Evolutionary conservation across 2,113 vertebrate species (phyloP).

Genomic region (Pseudorhombus dupliciocellatus): DNA sequence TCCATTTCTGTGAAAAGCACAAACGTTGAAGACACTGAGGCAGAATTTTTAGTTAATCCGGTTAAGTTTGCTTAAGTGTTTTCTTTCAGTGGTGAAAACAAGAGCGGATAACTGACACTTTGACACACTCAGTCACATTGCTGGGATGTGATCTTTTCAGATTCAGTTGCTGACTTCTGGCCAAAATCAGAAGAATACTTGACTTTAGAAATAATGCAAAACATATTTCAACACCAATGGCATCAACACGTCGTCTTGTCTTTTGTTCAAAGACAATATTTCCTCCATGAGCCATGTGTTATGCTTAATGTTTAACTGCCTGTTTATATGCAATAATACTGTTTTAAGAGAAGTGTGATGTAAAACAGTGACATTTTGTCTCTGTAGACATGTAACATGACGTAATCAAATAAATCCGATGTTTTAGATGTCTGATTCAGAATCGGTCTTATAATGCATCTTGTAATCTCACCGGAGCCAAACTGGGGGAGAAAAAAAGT

Average conservation of each 20-base stretch:
- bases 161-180: background rate
- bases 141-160: background rate
- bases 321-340: conserved; percentile 65
- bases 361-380: conserved; percentile 47
- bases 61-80: conserved; percentile 6
- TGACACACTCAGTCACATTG: background rate
- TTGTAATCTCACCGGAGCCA: background rate
- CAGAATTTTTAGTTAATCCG: background rate
- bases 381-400: conserved; percentile 51
- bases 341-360: conserved; percentile 47
- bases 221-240: conserved; percentile 7
- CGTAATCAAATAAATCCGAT: conserved; percentile 61
- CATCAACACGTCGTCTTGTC: background rate
- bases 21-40: conserved; percentile 8
- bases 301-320: conserved; percentile 52
- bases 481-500: background rate
- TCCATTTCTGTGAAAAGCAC: conserved; percentile 41
- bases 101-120: background rate
- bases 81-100: background rate
- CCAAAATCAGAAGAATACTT: background rate
- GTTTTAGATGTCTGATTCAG: conserved; percentile 30
- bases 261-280: conserved; percentile 11
- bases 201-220: background rate
- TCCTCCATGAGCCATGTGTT: conserved; percentile 31
- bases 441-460: background rate